These are phyloP conservation scores for Glyptemys insculpta DNA, from an alignment of 2,797 vertebrate species.

Conservation along the genomic window DNA sequence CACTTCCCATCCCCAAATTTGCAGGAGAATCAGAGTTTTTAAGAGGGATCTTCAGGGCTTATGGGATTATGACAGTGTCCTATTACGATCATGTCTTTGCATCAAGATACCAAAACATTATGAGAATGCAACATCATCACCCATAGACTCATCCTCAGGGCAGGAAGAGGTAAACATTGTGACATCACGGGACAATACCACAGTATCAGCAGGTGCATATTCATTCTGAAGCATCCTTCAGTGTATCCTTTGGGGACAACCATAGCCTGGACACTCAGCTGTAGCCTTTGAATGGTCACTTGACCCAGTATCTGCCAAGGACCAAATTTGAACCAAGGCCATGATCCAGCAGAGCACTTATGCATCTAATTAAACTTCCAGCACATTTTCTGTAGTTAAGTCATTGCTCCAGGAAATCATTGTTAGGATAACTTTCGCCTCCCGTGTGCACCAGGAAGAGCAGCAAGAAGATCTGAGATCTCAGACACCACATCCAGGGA, in stretches of 20 bases:
- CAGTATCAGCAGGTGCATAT: background rate
- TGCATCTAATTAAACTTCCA: rapidly evolving
- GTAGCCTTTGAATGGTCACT: background rate
- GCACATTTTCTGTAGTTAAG: background rate
- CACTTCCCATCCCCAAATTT: background rate
- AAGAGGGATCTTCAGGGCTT: background rate
- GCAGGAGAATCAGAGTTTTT: background rate
- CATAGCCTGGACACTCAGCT: rapidly evolving
- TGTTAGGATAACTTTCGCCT: constrained; percentile 50
- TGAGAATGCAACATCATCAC: background rate
- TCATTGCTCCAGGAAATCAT: constrained; percentile 5
- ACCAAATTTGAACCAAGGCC: background rate
- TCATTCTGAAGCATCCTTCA: background rate
- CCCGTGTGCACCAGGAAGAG: constrained; percentile 48
- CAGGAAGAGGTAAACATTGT: background rate
- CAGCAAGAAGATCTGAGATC: constrained; percentile 54
- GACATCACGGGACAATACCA: background rate
- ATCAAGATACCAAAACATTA: rapidly evolving
- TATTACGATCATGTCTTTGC: rapidly evolving
- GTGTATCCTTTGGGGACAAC: background rate
- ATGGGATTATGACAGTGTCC: background rate
- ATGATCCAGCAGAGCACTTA: background rate
- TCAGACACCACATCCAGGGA: constrained; percentile 39
- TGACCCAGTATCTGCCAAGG: rapidly evolving
- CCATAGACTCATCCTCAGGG: background rate